Evolutionary conservation across 2,113 vertebrate species (phyloP).

Genomic region (Poicephalus gulielmi): DNA sequence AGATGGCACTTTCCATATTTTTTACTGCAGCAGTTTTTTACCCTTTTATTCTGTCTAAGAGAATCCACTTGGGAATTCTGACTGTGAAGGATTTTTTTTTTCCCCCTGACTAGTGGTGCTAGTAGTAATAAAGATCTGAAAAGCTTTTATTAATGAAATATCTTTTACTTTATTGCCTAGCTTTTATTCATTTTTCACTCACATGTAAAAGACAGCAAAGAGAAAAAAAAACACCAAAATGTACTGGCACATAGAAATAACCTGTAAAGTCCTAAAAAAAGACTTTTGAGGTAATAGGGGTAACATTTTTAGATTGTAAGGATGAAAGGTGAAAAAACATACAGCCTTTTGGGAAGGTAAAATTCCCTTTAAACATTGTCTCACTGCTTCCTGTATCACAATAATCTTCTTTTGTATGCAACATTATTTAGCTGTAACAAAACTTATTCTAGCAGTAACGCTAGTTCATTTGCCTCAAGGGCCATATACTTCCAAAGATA

Average conservation of each 20-base stretch:
- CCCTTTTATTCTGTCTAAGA: background rate
- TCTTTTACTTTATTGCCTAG: background rate
- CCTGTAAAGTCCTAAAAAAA: background rate
- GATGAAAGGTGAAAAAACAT: slow-evolving; percentile 12
- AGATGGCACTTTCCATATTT: background rate
- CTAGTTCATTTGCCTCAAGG: background rate
- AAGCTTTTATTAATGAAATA: slow-evolving; percentile 11
- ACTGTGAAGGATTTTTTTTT: background rate
- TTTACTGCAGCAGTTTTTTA: background rate
- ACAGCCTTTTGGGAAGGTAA: slow-evolving; percentile 15
- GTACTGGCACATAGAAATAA: background rate
- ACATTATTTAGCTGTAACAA: slow-evolving; percentile 6
- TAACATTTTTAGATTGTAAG: background rate
- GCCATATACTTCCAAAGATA: background rate
- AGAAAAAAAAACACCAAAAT: background rate
- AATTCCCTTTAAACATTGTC: slow-evolving; percentile 32
- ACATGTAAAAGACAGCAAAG: background rate
- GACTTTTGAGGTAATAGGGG: slow-evolving; percentile 4
- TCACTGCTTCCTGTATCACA: background rate
- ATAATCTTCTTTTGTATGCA: background rate
- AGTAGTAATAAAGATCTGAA: background rate
- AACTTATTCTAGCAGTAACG: slow-evolving; percentile 14
- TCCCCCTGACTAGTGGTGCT: background rate
- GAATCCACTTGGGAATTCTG: background rate
- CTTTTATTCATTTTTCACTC: background rate